Evolutionary conservation across 2,113 vertebrate species (phyloP), one percentile per base, ranked within the genome.

Genomic region (Marmota flaviventris): DNA sequence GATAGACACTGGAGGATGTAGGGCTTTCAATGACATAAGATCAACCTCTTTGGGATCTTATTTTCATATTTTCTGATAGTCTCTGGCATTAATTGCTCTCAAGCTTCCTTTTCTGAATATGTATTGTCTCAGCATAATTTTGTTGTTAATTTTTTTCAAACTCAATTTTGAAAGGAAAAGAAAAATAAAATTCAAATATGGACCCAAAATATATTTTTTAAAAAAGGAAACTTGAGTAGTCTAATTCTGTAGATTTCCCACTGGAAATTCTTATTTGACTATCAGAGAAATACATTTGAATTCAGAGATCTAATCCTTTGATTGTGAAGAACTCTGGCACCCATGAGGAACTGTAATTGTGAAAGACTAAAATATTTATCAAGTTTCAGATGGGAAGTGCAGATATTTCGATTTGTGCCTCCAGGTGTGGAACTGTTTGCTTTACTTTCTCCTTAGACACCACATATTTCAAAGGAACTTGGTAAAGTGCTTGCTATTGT

Each of bases 21-120:
- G 39, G 63, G 14, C 11, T 90, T 84, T 84, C 24, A 76, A 85
- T 2, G 24, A 72, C 34, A 81, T 70, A 22, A 81, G 29, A 76
- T 69, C 14, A 61, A 63, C 12, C 87, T 53, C 42, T 37, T 94
- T 73, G 29, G 37, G 48, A 72, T 81, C 22, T 83, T 91, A 82
- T 45, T 85, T 91, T 94, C 90, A 6, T 32, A 63, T 67, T 91
- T 92, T 94, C 92, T 83, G 24, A 27, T 63, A 81, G 58, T 2
- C 34, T 94, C 17, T 88, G 39, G 37, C 9, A 78, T 14, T 95
- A 95, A 53, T 13, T 77, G 10, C 11, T 45, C 48, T 91, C 27
- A 94, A 67, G 14, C 51, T 96, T 67, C 72, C 20, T 83, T 93
- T 95, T 87, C 61, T 92, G 24, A 89, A 56, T 92, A 73, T 82